Conservation (phyloP, 2,888 invertebrate species). For the Rhaphigaster nebulosa region DNA sequence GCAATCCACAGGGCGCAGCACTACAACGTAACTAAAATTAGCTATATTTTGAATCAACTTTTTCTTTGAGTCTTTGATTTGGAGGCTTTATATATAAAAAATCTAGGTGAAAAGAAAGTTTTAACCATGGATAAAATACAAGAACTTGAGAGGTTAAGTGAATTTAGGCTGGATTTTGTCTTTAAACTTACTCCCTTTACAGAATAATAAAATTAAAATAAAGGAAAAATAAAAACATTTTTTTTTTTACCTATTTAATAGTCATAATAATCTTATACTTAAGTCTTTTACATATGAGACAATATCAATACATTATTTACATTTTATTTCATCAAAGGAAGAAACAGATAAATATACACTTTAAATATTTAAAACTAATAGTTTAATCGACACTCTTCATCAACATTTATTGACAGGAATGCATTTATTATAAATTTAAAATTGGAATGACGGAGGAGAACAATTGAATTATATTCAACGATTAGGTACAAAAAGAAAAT, state of each 20-base stretch:
- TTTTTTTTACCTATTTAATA: conserved; percentile 51
- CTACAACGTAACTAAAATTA: no score
- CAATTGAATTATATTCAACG: conserved; percentile 16
- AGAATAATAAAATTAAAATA: not conserved
- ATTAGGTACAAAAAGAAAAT: conserved; percentile 20
- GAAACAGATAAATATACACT: conserved; percentile 56
- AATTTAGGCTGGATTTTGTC: no score
- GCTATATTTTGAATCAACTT: no score
- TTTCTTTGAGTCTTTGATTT: no score
- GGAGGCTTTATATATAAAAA: no score
- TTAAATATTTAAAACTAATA: conserved; percentile 36
- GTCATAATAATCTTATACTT: conserved; percentile 54
- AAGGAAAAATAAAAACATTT: not conserved
- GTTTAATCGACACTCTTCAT: conserved; percentile 46
- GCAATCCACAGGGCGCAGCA: no score
- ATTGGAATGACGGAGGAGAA: conserved; percentile 42
- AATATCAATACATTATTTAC: conserved; percentile 54
- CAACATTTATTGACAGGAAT: conserved; percentile 52
- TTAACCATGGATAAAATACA: no score
- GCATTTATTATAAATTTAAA: conserved; percentile 39
- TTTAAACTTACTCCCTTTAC: no score
- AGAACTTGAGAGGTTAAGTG: no score
- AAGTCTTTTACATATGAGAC: conserved; percentile 58
- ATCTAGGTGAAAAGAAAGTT: no score
- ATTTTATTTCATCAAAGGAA: conserved; percentile 51